phyloP scores from a whole-genome alignment of 2,113 vertebrate genomes.

The Poecile atricapillus region DNA sequence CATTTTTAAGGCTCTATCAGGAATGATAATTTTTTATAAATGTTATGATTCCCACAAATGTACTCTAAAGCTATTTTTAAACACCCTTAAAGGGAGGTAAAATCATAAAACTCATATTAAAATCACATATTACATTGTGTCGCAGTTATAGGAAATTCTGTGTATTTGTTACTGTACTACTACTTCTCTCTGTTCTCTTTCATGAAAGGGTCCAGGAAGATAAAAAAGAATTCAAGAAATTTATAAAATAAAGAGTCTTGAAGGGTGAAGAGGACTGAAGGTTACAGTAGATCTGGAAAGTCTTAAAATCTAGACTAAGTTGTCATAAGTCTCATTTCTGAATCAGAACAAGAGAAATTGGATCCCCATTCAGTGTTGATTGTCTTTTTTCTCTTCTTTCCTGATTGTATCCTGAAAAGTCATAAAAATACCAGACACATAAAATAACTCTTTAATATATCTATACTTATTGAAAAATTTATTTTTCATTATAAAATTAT shows the following conservation, averaged over 20 bases:
- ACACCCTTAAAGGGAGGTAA: background rate
- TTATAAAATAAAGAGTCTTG: background rate
- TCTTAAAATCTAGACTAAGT: background rate
- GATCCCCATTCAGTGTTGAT: background rate
- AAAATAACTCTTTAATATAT: background rate
- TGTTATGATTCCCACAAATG: background rate
- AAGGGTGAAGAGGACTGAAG: background rate
- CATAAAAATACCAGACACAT: background rate
- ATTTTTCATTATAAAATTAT: background rate
- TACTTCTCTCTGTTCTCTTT: background rate
- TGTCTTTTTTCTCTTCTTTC: background rate
- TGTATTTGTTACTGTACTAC: background rate
- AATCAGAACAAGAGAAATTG: background rate
- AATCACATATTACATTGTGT: background rate
- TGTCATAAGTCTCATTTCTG: background rate
- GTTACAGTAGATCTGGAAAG: background rate
- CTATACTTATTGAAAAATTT: background rate
- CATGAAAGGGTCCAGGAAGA: background rate
- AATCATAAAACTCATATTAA: background rate
- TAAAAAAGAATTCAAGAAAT: background rate
- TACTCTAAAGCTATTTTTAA: background rate
- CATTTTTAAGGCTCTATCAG: background rate
- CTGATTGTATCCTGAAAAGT: background rate
- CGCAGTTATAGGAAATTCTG: background rate
- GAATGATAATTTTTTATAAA: background rate